phyloP scores from a whole-genome alignment of 1,140 invertebrate species.

The Campoletis sonorensis region DNA sequence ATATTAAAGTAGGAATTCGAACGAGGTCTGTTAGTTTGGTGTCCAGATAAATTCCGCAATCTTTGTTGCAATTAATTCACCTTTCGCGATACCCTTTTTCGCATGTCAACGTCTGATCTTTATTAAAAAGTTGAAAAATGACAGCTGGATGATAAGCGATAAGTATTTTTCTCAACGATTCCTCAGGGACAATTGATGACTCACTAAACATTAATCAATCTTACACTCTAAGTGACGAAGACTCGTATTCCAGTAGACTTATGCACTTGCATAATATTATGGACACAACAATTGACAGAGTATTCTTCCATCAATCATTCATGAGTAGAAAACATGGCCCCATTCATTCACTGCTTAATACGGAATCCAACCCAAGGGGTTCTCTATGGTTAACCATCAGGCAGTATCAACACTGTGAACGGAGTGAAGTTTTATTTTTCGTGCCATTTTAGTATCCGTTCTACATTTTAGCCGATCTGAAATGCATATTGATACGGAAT shows the following conservation, averaged over 20 bases:
- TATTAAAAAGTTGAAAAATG: too few relatives aligned
- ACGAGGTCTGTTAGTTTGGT: conserved; percentile 13
- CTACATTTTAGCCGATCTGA: too few relatives aligned
- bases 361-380: background rate
- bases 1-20: background rate
- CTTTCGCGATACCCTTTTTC: background rate
- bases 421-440: background rate
- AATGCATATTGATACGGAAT: too few relatives aligned
- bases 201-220: conserved; percentile 12
- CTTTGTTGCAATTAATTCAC: background rate
- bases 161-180: background rate
- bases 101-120: too few relatives aligned
- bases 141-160: background rate
- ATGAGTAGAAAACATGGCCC: conserved; percentile 55
- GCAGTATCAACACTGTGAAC: background rate
- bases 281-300: conserved; percentile 22
- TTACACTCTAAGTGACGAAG: background rate
- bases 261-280: background rate
- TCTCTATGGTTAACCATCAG: background rate
- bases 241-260: conserved; percentile 11
- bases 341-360: conserved; percentile 50
- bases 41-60: conserved; percentile 25
- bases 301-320: conserved; percentile 56
- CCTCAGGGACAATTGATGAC: background rate
- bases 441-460: background rate